A percentile compares a stretch with the other conserved stretches of the same genome.
phyloP scores from a whole-genome alignment of 2,797 vertebrate genomes.

The Microctenopoma steveboyesi region DNA sequence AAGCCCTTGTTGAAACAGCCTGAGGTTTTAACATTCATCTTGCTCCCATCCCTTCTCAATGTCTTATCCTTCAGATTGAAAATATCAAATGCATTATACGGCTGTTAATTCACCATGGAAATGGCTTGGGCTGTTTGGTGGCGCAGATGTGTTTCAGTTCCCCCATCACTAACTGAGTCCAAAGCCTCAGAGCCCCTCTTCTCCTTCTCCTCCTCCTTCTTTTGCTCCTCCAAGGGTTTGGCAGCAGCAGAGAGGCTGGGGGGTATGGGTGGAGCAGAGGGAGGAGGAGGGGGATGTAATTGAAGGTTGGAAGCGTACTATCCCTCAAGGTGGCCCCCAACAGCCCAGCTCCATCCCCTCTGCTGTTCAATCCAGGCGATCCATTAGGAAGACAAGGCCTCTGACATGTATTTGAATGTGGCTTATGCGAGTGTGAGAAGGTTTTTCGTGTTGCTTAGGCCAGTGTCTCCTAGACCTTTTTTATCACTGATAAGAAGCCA shows the following conservation, averaged over 20 bases:
- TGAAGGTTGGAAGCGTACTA: slow-evolving; percentile 88
- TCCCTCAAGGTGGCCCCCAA: slow-evolving; percentile 91
- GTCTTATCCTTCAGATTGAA: slow-evolving; percentile 89
- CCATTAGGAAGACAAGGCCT: slow-evolving; percentile 75
- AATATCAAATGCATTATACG: slow-evolving; percentile 98
- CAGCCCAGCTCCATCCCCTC: slow-evolving; percentile 86
- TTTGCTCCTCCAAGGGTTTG: slow-evolving; percentile 86
- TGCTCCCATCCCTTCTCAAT: slow-evolving; percentile 62
- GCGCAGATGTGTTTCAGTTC: slow-evolving; percentile 95
- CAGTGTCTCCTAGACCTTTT: slow-evolving; percentile 74
- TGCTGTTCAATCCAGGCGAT: slow-evolving; percentile 86
- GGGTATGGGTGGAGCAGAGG: slow-evolving; percentile 75
- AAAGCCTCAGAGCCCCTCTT: slow-evolving; percentile 78
- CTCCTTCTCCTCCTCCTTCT: slow-evolving; percentile 77
- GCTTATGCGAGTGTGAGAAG: slow-evolving; percentile 80
- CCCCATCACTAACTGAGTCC: slow-evolving; percentile 75
- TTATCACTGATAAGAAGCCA: slow-evolving; percentile 70
- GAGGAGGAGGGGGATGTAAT: slow-evolving; percentile 81
- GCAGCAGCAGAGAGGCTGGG: slow-evolving; percentile 85
- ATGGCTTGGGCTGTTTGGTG: slow-evolving; percentile 92
- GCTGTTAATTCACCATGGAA: slow-evolving; percentile 98
- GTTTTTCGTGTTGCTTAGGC: slow-evolving; percentile 67
- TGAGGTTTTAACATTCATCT: slow-evolving; percentile 60
- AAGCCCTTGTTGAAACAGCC: slow-evolving; percentile 66
- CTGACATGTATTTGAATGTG: slow-evolving; percentile 87